Evolutionary conservation across 2,797 vertebrate genomes (phyloP), one percentile per base, ranked within the genome.

Genomic region (Phoxinus dragarum): DNA sequence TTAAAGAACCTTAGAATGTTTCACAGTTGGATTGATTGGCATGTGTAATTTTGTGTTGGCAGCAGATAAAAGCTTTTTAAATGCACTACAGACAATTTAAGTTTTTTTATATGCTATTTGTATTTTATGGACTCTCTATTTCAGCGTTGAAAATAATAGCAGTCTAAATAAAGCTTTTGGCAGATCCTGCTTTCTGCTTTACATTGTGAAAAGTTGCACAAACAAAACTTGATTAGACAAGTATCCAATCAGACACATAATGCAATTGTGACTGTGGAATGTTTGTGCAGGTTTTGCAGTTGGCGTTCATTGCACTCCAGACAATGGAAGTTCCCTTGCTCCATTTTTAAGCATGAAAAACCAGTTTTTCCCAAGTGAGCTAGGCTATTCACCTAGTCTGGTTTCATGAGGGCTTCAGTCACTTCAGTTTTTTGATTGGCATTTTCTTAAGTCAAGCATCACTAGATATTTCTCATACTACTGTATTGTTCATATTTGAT

Each of bases 271-370:
- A 56, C 44, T 76, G 14, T 59, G 75, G 75, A 78, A 79, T 84
- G 73, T 69, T 49, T 72, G 38, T 36, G 14, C 8, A 47, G 14
- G 31, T 47, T 79, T 79, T 64, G 42, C 67, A 17, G 75, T 85
- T 61, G 64, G 36, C 67, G 64, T 84, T 72, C 8, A 49, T 14
- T 47, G 19, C 83, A 36, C 21, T 71, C 11, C 19, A 78, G 52
- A 79, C 83, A 84, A 79, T 79, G 31, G 52, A 79, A 49, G 40
- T 72, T 85, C 67, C 10, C 31, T 71, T 79, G 64, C 49, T 78
- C 38, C 47, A 71, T 78, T 69, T 71, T 9, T 12, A 16, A 85
- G 54, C 84, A 73, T 52, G 84, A 80, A 52, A 85, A 85, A 85
- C 56, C 76, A 72, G 84, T 85, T 85, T 74, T 73, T 80, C 68